Evolutionary conservation across 2,113 vertebrate genomes (phyloP).

Genomic region (Tinamus guttatus): DNA sequence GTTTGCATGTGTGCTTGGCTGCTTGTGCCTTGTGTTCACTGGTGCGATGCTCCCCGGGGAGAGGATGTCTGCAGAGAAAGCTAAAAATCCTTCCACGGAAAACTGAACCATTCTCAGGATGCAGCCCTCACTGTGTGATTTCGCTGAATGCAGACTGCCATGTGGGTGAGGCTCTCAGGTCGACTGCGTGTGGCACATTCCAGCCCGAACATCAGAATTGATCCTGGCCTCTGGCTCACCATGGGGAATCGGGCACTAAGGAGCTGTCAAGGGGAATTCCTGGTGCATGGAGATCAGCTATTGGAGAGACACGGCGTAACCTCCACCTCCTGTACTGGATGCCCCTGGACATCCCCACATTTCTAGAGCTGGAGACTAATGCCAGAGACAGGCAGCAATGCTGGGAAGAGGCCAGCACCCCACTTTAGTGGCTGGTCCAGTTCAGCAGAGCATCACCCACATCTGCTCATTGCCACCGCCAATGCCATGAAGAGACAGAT

Average conservation of each 20-base stretch:
- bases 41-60: rapidly evolving
- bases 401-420: not conserved
- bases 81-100: not conserved
- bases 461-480: not conserved
- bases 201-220: not conserved
- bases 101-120: rapidly evolving
- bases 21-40: not conserved
- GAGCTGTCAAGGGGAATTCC: not conserved
- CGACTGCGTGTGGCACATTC: rapidly evolving
- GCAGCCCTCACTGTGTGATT: rapidly evolving
- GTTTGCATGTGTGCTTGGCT: not conserved
- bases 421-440: not conserved
- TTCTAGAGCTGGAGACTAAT: not conserved
- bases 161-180: not conserved
- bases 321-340: too few relatives aligned
- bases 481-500: too few relatives aligned
- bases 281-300: not conserved
- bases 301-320: not conserved
- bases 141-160: not conserved
- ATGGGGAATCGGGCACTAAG: not conserved
- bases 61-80: not conserved
- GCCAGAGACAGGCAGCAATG: not conserved
- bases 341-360: not conserved
- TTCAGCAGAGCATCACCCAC: not conserved
- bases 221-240: not conserved